These are phyloP conservation scores for Tinamus major DNA, from an alignment of 2,797 vertebrate genomes.

Conservation along the genomic window DNA sequence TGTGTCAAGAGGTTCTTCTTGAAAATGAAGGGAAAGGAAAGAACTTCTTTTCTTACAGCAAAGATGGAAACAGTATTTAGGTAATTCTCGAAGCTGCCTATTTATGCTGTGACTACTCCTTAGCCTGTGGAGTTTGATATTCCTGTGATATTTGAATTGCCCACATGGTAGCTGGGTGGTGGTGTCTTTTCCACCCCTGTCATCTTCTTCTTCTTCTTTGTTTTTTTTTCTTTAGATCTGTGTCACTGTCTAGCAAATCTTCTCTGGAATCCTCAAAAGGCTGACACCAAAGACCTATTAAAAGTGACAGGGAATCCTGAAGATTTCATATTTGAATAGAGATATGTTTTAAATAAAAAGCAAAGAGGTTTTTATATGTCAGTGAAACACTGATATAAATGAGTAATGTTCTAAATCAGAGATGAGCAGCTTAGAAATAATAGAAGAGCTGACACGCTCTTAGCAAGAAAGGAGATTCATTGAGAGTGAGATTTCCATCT, in stretches of 20 bases:
- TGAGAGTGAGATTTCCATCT: background rate
- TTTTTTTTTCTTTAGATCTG: background rate
- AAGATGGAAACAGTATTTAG: background rate
- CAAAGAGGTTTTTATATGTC: background rate
- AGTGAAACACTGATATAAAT: background rate
- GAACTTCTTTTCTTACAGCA: background rate
- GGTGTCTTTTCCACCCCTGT: background rate
- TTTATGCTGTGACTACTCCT: fast-evolving
- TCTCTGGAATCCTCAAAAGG: background rate
- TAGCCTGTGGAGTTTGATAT: background rate
- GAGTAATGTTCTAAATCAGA: background rate
- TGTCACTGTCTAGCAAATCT: background rate
- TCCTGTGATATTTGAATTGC: background rate
- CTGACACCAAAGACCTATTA: background rate
- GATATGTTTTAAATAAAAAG: background rate
- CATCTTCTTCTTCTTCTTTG: background rate
- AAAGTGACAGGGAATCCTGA: background rate
- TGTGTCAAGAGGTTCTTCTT: background rate
- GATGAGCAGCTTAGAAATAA: background rate
- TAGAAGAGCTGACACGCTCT: background rate
- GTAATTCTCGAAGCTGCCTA: background rate
- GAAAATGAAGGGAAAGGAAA: background rate
- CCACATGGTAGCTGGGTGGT: background rate
- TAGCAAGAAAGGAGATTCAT: background rate
- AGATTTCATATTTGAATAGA: background rate